phyloP scores from a whole-genome alignment of 2,113 vertebrate genomes.

The Proteles cristata region DNA sequence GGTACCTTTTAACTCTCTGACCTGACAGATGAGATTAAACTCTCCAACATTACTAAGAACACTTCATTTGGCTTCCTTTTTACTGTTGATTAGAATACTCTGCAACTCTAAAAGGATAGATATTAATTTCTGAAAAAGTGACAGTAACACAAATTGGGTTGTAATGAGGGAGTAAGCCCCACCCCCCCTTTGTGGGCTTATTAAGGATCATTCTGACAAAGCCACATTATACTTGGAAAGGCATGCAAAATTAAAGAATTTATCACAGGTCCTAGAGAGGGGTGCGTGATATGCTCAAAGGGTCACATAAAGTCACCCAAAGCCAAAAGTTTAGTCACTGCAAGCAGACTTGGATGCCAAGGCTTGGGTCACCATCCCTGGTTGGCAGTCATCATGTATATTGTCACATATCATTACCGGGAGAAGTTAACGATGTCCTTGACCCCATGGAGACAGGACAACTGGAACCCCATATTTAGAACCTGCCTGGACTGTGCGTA shows the following conservation, averaged over 20 bases:
- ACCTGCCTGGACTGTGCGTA: neutral
- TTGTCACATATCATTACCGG: neutral
- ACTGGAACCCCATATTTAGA: neutral
- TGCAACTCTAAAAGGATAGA: neutral
- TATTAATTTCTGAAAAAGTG: conserved; percentile 18
- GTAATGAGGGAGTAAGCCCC: neutral
- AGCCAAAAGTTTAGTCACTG: neutral
- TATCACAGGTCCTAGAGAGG: neutral
- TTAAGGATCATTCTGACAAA: neutral
- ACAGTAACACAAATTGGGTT: neutral
- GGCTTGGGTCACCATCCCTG: neutral
- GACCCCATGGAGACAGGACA: neutral
- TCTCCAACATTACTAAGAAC: neutral
- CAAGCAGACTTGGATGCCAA: neutral
- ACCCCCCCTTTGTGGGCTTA: neutral
- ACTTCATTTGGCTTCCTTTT: conserved; percentile 17
- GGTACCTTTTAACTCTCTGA: neutral
- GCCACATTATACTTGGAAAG: neutral
- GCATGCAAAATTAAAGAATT: neutral
- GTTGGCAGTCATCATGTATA: neutral
- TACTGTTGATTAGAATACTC: neutral
- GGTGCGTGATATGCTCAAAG: neutral
- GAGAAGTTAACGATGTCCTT: neutral
- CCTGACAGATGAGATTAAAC: neutral
- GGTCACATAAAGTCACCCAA: neutral